A percentile compares a stretch with the other conserved stretches of the same genome.
phyloP scores from a whole-genome alignment of 2,113 vertebrate species.

The Plecturocebus donacophilus region DNA sequence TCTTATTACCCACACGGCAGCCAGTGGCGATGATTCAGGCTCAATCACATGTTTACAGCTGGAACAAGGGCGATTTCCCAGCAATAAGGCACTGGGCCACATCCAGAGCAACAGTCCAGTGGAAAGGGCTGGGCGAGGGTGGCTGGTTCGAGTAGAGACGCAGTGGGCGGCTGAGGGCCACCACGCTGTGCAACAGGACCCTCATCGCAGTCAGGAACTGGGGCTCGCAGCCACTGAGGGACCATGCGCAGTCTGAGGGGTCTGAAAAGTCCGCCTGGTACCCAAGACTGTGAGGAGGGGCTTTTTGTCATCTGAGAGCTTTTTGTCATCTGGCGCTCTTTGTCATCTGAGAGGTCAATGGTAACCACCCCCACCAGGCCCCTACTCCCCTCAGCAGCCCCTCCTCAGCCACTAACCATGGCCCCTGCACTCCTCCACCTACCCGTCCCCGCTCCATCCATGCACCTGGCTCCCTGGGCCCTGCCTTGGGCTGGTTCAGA shows the following conservation, averaged over 20 bases:
- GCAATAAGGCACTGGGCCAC: background rate
- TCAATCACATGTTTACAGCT: background rate
- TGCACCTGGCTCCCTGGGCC: accelerated
- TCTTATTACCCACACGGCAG: accelerated
- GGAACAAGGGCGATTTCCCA: background rate
- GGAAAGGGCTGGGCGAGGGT: accelerated
- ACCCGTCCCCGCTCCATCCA: background rate
- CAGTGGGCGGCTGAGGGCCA: accelerated
- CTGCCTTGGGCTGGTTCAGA: background rate
- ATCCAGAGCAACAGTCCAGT: background rate
- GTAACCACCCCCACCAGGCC: background rate
- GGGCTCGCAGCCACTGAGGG: background rate
- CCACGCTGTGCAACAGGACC: accelerated
- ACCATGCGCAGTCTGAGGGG: accelerated
- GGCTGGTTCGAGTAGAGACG: accelerated
- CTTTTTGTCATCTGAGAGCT: background rate
- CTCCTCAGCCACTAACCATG: background rate
- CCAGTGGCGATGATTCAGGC: accelerated
- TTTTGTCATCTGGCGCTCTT: background rate
- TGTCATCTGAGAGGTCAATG: background rate
- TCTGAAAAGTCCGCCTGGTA: background rate
- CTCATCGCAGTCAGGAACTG: too few relatives aligned
- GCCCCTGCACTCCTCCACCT: background rate
- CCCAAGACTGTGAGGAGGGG: accelerated
- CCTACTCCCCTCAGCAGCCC: background rate